Base-by-base conservation (phyloP, 2,888 invertebrate species). In the Drosophila siamana region DNA sequence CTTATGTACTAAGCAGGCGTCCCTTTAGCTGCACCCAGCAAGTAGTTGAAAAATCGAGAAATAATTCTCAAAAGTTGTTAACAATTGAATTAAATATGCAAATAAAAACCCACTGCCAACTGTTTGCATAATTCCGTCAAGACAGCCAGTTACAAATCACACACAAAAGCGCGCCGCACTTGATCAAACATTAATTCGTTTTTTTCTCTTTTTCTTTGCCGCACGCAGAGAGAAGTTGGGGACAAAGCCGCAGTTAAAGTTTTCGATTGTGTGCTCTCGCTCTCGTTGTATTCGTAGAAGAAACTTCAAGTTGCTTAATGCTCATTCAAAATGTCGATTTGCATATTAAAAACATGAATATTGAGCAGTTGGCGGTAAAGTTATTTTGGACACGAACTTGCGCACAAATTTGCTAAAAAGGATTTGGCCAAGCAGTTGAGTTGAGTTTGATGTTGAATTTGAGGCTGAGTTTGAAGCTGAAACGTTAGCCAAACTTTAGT, bases 271-370 rank as follows among this genome's bases (percentile, higher is more conserved):
- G 64, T 57, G 1, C 41, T 41, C 41, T n/a, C n/a, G n/a, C n/a
- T n/a, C n/a, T n/a, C n/a, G n/a, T n/a, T n/a, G 19, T 30, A 19
- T 2, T 16, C n/a, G 41, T 30, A 13, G 52, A 52, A n/a, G 48
- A 69, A 66, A 59, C 46, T 55, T 62, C 26, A 60, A 38, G 41
- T 51, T 59, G 57, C 36, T 70, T 65, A 63, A 69, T 60, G 60
- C 44, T 33, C 40, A 38, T 41, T 52, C 51, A 36, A 57, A 61
- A 67, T 64, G 43, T 62, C 69, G 69, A 89, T 83, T 89, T 89
- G 81, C 89, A 83, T 89, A 81, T 69, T 71, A 43, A 57, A 69
- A 88, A 81, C 78, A 89, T 83, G 85, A 87, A 83, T 87, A 83
- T 89, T 89, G 88, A 88, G 54, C 73, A 71, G 71, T 64, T 66